Percentiles rank a stretch among this genome's conserved stretches.
Evolutionary conservation across 2,797 vertebrate species (phyloP).

Genomic region (Hozukius guyotensis): DNA sequence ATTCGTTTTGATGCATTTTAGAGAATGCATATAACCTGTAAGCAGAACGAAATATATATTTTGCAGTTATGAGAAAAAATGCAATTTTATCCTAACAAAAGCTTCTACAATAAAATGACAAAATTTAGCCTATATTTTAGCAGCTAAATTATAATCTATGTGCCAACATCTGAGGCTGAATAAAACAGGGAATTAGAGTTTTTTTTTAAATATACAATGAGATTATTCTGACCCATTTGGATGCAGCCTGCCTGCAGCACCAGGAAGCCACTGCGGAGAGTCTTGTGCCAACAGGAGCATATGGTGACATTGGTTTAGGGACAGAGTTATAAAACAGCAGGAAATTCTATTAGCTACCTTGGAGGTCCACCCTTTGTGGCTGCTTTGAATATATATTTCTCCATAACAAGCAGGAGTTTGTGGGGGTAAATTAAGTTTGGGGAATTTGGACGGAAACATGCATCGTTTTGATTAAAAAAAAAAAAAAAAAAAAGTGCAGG

Average conservation of each 20-base stretch:
- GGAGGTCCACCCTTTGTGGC: conserved; percentile 70
- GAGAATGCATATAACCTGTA: neutral
- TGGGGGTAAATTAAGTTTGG: conserved; percentile 30
- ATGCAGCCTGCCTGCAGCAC: conserved; percentile 30
- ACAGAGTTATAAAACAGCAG: conserved; percentile 81
- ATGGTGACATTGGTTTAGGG: conserved; percentile 83
- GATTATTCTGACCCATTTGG: conserved; percentile 55
- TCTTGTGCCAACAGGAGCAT: conserved; percentile 77
- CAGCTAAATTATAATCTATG: neutral
- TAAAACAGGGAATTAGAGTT: neutral
- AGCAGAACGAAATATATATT: conserved; percentile 2
- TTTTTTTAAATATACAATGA: neutral
- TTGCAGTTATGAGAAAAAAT: neutral
- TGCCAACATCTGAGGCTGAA: neutral
- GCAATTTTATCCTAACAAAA: neutral
- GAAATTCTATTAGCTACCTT: conserved; percentile 82
- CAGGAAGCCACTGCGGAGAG: conserved; percentile 51
- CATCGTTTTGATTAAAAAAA: neutral
- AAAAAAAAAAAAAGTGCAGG: conserved; percentile 1
- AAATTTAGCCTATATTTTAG: neutral
- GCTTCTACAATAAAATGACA: neutral
- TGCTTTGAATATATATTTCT: conserved; percentile 72
- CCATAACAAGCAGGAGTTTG: conserved; percentile 64
- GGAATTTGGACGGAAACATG: conserved; percentile 20
- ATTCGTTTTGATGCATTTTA: conserved; percentile 25